Conservation (phyloP, 1,140 invertebrate genomes). For the Galleria mellonella region DNA sequence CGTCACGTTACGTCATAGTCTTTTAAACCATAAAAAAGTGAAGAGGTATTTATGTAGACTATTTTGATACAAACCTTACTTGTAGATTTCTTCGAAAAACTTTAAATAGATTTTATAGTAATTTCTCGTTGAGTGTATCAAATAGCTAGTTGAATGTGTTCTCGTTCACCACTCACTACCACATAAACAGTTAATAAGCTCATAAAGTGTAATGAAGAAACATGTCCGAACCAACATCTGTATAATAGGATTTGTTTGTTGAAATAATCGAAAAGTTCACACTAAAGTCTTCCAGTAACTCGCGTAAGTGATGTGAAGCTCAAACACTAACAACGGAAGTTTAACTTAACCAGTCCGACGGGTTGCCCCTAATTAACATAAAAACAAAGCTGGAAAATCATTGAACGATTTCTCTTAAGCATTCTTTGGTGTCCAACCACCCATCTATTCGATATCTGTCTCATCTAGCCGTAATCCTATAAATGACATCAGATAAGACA, state of each 20-base stretch:
- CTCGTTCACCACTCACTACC: background rate
- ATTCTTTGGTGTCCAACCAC: conserved; percentile 51
- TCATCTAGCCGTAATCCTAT: conserved; percentile 65
- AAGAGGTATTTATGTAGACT: too few species aligned
- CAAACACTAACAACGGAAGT: conserved; percentile 58
- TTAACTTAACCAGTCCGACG: conserved; percentile 36
- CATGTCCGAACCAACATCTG: conserved; percentile 14
- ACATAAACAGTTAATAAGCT: too few species aligned
- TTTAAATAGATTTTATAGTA: too few species aligned
- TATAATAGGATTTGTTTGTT: conserved; percentile 34
- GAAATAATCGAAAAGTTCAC: conserved; percentile 36
- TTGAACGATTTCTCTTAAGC: conserved; percentile 63
- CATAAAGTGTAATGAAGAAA: conserved; percentile 32
- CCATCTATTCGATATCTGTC: conserved; percentile 53
- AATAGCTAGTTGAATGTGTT: too few species aligned
- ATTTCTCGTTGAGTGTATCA: too few species aligned
- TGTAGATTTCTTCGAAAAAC: too few species aligned
- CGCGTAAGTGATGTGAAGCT: conserved; percentile 25
- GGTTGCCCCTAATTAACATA: conserved; percentile 61
- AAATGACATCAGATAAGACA: conserved; percentile 65
- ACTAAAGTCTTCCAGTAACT: conserved; percentile 17
- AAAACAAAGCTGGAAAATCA: conserved; percentile 66
- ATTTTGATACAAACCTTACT: too few species aligned
- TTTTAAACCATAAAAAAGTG: too few species aligned
- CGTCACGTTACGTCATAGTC: too few species aligned